Evolutionary conservation across 2,113 vertebrate species (phyloP).

Genomic region (Microcebus ravelobensis): DNA sequence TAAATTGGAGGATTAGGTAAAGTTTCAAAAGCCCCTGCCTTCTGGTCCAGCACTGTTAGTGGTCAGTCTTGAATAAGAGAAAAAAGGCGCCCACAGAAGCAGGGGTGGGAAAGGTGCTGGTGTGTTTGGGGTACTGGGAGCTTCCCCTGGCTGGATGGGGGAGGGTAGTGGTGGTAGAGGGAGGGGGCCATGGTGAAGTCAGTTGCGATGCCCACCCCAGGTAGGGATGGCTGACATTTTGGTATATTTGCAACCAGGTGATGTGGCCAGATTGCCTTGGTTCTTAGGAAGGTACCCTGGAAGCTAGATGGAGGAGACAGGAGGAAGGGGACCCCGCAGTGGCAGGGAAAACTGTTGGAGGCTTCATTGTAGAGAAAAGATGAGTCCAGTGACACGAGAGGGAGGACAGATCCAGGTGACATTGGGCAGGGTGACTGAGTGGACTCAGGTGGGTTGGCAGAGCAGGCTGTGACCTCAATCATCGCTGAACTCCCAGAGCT

Average conservation of each 20-base stretch:
- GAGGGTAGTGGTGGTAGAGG: not conserved
- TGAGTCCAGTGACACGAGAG: no score
- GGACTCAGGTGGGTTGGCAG: no score
- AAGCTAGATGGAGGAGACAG: not conserved
- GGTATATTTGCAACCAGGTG: not conserved
- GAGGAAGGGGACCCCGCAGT: not conserved
- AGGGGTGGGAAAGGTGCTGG: fast-evolving
- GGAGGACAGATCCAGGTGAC: not conserved
- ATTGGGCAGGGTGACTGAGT: not conserved
- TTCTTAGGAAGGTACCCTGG: not conserved
- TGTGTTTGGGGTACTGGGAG: not conserved
- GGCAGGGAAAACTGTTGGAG: not conserved
- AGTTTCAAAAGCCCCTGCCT: not conserved
- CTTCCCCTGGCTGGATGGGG: no score
- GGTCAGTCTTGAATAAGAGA: not conserved
- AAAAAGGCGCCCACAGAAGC: not conserved
- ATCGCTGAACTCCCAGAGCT: fast-evolving
- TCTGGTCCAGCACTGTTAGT: not conserved
- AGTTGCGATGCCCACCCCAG: not conserved
- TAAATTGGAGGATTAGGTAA: not conserved
- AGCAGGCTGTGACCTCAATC: not conserved
- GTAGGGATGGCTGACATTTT: not conserved
- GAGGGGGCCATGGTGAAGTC: not conserved
- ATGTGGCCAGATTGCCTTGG: not conserved
- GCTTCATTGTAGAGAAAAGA: not conserved